These are phyloP conservation scores for Saguinus imperator DNA, from an alignment of 2,113 vertebrate species.

Conservation along the genomic window DNA sequence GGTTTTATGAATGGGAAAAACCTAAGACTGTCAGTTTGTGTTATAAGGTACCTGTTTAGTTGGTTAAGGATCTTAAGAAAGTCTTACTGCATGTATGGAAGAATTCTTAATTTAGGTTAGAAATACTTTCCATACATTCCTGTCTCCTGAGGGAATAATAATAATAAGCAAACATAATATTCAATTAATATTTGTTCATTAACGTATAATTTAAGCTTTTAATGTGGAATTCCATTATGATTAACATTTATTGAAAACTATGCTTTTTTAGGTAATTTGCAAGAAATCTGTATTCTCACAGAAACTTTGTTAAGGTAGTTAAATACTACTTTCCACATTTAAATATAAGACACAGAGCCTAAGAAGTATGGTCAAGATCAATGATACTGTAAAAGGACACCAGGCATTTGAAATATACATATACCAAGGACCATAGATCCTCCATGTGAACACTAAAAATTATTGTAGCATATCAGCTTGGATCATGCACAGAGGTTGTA, in stretches of 20 bases:
- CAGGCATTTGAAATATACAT: not conserved
- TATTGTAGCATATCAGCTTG: not conserved
- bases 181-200: not conserved
- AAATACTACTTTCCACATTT: not conserved
- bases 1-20: not conserved
- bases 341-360: not conserved
- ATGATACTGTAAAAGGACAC: not conserved
- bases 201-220: not conserved
- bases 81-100: not conserved
- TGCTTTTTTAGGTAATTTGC: not conserved
- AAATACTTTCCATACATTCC: not conserved
- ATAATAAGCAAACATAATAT: not conserved
- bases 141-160: not conserved
- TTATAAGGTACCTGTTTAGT: not conserved
- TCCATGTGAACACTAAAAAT: not conserved
- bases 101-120: not conserved
- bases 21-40: not conserved
- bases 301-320: not conserved
- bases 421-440: not conserved
- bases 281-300: not conserved
- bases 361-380: not conserved
- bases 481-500: not conserved
- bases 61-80: not conserved
- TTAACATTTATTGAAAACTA: not conserved
- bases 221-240: not conserved